These are phyloP conservation scores for Eueides isabella DNA, from an alignment of 1,140 invertebrate genomes.

Conservation along the genomic window DNA sequence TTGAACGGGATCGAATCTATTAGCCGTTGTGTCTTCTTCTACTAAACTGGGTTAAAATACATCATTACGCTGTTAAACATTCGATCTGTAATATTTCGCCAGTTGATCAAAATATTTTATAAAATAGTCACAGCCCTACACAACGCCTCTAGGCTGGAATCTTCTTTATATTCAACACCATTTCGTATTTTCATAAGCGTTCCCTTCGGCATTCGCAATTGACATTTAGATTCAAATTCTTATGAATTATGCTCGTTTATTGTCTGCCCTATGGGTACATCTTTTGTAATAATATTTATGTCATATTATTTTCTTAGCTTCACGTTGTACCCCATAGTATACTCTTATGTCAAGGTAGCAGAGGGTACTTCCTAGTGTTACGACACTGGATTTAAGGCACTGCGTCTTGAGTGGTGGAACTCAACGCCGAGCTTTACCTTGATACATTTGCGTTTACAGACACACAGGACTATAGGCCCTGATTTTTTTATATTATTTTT, in stretches of 20 bases:
- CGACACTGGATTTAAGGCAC: too few species aligned
- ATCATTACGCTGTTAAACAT: neutral
- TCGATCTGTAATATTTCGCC: neutral
- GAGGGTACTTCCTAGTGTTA: too few species aligned
- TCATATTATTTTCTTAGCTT: too few species aligned
- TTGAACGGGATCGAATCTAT: too few species aligned
- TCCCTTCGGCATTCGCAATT: neutral
- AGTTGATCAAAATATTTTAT: neutral
- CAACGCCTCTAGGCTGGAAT: neutral
- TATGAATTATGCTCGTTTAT: slow-evolving; percentile 10
- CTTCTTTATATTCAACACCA: slow-evolving; percentile 8
- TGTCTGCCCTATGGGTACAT: neutral
- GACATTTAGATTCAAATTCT: slow-evolving; percentile 10
- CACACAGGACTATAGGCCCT: too few species aligned
- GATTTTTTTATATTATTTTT: too few species aligned
- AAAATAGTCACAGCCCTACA: neutral
- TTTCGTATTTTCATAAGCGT: slow-evolving; percentile 1
- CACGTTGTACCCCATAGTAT: too few species aligned
- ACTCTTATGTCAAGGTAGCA: too few species aligned
- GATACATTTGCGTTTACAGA: too few species aligned
- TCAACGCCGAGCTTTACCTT: too few species aligned
- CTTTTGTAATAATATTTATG: neutral
- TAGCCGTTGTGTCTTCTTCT: too few species aligned
- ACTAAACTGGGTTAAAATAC: neutral
- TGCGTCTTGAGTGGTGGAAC: too few species aligned